Conservation (phyloP, 2,113 vertebrate species). For the Calidris pygmaea region DNA sequence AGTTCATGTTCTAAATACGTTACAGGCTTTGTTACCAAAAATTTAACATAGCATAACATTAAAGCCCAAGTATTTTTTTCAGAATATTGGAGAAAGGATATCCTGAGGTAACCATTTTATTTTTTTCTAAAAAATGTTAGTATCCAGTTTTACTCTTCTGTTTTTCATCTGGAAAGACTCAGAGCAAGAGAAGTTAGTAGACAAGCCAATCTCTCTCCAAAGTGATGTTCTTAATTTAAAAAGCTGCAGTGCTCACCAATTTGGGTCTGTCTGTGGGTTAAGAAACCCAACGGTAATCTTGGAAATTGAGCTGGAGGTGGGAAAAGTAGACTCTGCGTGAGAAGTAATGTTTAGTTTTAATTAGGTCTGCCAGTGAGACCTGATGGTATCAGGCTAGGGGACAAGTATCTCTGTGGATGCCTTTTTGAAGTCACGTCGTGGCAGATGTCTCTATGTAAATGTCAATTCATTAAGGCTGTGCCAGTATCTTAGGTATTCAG, state of each 20-base stretch:
- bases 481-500: background rate
- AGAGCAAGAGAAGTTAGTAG: background rate
- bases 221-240: background rate
- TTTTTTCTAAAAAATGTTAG: background rate
- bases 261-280: background rate
- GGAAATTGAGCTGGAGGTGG: background rate
- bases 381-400: background rate
- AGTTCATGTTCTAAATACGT: background rate
- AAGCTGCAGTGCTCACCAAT: background rate
- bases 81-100: background rate
- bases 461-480: background rate
- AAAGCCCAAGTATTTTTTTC: background rate
- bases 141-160: background rate
- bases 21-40: background rate
- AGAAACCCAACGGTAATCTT: background rate
- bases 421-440: background rate
- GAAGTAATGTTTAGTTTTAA: background rate
- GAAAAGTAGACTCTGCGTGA: background rate
- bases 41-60: background rate
- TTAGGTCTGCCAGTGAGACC: background rate
- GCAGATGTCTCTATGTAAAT: background rate
- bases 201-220: background rate
- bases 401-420: background rate
- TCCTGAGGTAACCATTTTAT: background rate
- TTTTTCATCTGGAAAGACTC: background rate